Evolutionary conservation across 2,888 invertebrate species (phyloP).

Genomic region (Tigriopus californicus): DNA sequence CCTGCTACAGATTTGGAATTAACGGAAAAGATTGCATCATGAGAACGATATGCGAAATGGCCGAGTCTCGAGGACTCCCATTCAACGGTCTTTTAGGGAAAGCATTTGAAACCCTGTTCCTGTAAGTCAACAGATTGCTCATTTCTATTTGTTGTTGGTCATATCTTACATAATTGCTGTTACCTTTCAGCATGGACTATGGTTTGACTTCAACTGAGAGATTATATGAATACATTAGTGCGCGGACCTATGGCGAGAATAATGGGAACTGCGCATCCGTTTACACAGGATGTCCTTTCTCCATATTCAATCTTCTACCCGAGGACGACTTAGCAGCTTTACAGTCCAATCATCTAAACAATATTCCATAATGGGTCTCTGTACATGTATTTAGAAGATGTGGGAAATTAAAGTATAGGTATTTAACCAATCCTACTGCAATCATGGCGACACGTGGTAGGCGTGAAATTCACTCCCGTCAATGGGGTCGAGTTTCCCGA

Average conservation of each 20-base stretch:
- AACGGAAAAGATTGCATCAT: neutral
- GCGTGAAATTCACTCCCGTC: no score
- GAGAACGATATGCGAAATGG: neutral
- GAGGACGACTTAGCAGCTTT: neutral
- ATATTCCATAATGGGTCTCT: no score
- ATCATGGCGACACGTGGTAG: no score
- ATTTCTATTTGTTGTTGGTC: no score
- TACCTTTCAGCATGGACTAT: neutral
- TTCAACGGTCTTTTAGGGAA: neutral
- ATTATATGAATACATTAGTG: neutral
- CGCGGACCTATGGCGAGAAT: neutral
- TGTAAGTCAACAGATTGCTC: neutral
- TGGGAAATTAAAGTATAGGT: no score
- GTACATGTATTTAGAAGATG: no score
- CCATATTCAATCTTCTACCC: neutral
- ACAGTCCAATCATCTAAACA: no score
- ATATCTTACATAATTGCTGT: neutral
- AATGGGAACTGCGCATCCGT: neutral
- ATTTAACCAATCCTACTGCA: no score
- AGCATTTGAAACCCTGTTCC: slow-evolving; percentile 1
- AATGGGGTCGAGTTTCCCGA: no score
- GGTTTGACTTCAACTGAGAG: neutral
- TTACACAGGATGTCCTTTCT: neutral
- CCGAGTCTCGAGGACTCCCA: neutral
- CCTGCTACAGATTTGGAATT: neutral